Percentiles rank a stretch among this genome's conserved stretches.
phyloP scores from a whole-genome alignment of 2,888 invertebrate genomes.

The Drosophila anceps region DNA sequence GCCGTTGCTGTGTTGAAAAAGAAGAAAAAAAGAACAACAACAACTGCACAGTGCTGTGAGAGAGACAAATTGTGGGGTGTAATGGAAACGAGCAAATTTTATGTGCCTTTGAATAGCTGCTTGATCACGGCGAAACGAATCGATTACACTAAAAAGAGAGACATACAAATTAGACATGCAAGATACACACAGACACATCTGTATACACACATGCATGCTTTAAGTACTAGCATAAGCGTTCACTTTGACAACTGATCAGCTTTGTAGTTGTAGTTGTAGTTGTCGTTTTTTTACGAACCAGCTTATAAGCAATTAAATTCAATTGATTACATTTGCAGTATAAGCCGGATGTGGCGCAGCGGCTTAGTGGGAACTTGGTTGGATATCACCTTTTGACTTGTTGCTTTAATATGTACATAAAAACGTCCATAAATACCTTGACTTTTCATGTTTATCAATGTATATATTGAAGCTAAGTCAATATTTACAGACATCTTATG shows the following conservation, averaged over 20 bases:
- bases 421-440: constrained; percentile 9
- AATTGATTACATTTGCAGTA: constrained; percentile 49
- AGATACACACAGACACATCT: constrained; percentile 22
- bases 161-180: constrained; percentile 60
- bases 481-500: constrained; percentile 9
- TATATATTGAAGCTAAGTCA: neutral
- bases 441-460: constrained; percentile 3
- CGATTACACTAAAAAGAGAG: constrained; percentile 58
- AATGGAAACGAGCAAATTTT: constrained; percentile 55
- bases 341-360: constrained; percentile 41
- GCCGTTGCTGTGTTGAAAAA: constrained; percentile 24
- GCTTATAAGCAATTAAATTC: constrained; percentile 59
- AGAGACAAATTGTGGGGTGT: constrained; percentile 51
- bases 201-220: constrained; percentile 13
- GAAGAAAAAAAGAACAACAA: constrained; percentile 16
- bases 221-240: constrained; percentile 42
- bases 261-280: constrained; percentile 36
- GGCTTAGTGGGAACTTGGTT: constrained; percentile 9
- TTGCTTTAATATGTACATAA: constrained; percentile 1
- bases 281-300: constrained; percentile 17
- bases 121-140: constrained; percentile 62
- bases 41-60: constrained; percentile 22
- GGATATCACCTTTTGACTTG: constrained; percentile 32
- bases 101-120: constrained; percentile 64
- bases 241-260: constrained; percentile 58